Percentiles rank a stretch among this genome's conserved stretches.
These are phyloP conservation scores for Dusona sp. DNA, from an alignment of 2,888 invertebrate species.

Conservation along the genomic window DNA sequence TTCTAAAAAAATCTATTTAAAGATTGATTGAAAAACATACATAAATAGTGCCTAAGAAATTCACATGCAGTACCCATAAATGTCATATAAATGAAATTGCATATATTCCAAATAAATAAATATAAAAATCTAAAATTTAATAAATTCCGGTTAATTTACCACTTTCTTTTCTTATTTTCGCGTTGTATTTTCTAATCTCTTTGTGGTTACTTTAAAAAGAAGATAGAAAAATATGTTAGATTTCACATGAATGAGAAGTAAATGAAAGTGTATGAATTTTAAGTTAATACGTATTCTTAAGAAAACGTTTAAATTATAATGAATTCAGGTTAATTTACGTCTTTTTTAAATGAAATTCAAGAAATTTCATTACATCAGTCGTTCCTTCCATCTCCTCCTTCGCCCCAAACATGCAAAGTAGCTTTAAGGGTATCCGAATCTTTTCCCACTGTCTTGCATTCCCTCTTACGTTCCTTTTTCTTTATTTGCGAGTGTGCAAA, in stretches of 20 bases:
- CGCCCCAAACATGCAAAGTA: conserved; percentile 16
- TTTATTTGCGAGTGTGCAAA: neutral
- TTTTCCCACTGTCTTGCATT: neutral
- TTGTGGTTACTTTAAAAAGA: too few relatives aligned
- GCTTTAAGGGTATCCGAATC: conserved; percentile 21
- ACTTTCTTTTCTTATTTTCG: neutral
- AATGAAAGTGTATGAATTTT: neutral
- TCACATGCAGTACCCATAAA: neutral
- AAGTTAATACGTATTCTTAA: neutral
- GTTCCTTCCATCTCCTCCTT: conserved; percentile 2
- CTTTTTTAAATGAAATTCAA: neutral
- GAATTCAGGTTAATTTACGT: neutral
- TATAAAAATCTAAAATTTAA: neutral
- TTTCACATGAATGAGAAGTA: neutral
- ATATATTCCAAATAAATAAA: neutral
- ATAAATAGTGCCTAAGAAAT: neutral
- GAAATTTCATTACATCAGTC: conserved; percentile 4
- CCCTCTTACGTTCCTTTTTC: conserved; percentile 1
- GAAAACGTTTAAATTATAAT: neutral
- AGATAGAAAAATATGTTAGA: neutral
- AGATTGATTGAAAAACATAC: neutral
- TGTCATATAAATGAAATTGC: neutral
- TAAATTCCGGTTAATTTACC: neutral
- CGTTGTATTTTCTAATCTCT: neutral
- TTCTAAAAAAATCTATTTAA: neutral